Base-by-base conservation (phyloP, 2,113 vertebrate species). In the Athene cunicularia region DNA sequence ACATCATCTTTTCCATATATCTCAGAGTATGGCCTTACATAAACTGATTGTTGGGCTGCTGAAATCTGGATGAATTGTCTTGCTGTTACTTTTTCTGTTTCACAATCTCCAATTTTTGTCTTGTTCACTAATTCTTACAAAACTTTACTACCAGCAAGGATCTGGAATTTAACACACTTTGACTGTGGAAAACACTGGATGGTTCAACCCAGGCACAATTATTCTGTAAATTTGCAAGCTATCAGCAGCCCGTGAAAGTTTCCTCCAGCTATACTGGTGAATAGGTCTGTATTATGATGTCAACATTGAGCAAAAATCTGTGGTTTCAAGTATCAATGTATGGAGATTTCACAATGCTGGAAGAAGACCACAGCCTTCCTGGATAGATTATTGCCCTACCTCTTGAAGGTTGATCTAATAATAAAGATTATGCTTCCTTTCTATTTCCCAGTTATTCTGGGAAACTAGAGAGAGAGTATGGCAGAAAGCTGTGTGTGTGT, bases 281-380 rank as follows among this genome's bases (percentile, higher is more conserved):
- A 28, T 39, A 49, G 14, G 11, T 35, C 28, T 0, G 0, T 63
- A 45, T 6, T 35, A 24, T 45, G 32, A 26, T 68, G 58, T 52
- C 67, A 72, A 10, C 22, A 47, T 64, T 3, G 2, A 70, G 35
- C 4, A 63, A 41, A 66, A 43, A 32, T 70, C 27, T 12, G 6
- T 58, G 28, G 15, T 74, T 91, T 81, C 41, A 53, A 50, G 39
- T 22, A 43, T 8, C 21, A 30, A 12, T 14, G 22, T 67, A 45
- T 20, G 20, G n/a, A 85, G 28, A 37, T 59, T 50, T 55, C 56
- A 43, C 26, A 79, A 14, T 27, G 23, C 35, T 85, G 35, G 52
- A 72, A 62, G 50, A 76, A 71, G 20, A 74, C 43, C 70, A 39
- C 33, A 74, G 16, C 11, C 28, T 59, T 17, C 52, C 35, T 67